Evolutionary conservation across 2,888 invertebrate species (phyloP).

Genomic region (Arctia plantaginis): DNA sequence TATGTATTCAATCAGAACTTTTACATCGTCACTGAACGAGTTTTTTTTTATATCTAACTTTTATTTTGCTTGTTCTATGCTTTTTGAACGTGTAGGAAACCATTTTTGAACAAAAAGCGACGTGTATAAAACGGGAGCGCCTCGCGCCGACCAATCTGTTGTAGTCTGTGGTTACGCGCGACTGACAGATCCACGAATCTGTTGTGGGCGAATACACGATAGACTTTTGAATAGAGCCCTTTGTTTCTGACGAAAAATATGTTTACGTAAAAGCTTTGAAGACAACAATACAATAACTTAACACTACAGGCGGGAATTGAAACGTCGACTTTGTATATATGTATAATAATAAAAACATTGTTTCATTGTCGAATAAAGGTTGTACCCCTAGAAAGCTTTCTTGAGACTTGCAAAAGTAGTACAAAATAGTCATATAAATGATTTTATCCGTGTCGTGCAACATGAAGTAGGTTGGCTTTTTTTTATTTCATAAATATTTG

Average conservation of each 20-base stretch:
- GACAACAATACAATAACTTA: conserved; percentile 57
- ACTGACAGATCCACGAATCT: conserved; percentile 76
- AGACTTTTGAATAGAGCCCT: conserved; percentile 73
- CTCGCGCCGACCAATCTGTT: conserved; percentile 62
- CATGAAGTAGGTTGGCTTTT: neutral
- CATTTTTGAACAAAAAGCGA: conserved; percentile 59
- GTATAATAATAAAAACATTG: conserved; percentile 20
- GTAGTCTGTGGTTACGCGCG: conserved; percentile 74
- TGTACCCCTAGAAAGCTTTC: conserved; percentile 13
- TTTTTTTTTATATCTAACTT: conserved; percentile 32
- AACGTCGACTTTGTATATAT: conserved; percentile 24
- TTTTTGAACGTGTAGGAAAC: conserved; percentile 42
- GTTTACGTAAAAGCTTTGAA: conserved; percentile 59
- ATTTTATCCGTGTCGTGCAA: neutral
- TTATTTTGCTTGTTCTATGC: conserved; percentile 37
- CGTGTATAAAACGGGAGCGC: conserved; percentile 53
- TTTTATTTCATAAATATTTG: neutral
- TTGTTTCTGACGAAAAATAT: conserved; percentile 70
- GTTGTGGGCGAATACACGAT: conserved; percentile 71
- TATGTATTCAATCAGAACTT: conserved; percentile 35
- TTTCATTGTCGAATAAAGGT: conserved; percentile 8
- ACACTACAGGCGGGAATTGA: conserved; percentile 41
- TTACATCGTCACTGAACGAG: conserved; percentile 36
- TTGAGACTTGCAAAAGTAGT: neutral
- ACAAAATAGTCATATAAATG: neutral